A percentile compares a stretch with the other conserved stretches of the same genome.
These are phyloP conservation scores for Coccyzus lansbergi DNA, from an alignment of 2,797 vertebrate species.

Conservation along the genomic window DNA sequence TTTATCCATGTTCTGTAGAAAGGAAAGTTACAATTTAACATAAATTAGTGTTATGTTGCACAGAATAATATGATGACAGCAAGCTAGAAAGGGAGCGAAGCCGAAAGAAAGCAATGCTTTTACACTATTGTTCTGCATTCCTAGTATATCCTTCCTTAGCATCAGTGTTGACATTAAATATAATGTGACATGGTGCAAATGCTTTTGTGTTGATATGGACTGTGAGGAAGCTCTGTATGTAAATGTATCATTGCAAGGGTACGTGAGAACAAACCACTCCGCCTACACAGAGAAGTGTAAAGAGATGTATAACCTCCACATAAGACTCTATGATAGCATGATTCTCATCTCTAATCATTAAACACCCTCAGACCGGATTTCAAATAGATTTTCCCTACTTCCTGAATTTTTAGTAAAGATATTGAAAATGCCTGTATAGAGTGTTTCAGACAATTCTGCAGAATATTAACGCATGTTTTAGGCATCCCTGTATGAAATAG, in stretches of 20 bases:
- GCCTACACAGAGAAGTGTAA: slow-evolving; percentile 48
- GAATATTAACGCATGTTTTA: neutral
- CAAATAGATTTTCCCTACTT: neutral
- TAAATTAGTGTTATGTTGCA: neutral
- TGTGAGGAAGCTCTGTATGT: slow-evolving; percentile 62
- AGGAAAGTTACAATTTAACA: neutral
- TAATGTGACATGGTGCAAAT: slow-evolving; percentile 41
- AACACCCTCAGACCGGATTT: neutral
- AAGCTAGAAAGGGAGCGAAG: neutral
- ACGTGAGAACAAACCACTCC: slow-evolving; percentile 58
- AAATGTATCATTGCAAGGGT: slow-evolving; percentile 56
- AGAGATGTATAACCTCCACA: slow-evolving; percentile 34
- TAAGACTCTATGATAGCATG: neutral
- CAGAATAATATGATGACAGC: neutral
- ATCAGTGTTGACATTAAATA: slow-evolving; percentile 56
- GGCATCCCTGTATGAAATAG: neutral
- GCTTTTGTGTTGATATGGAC: slow-evolving; percentile 41
- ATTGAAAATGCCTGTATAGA: neutral
- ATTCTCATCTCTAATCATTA: slow-evolving; percentile 22
- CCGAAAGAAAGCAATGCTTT: slow-evolving; percentile 7
- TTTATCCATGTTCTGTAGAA: neutral
- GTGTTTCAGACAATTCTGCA: neutral
- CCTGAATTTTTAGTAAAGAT: neutral
- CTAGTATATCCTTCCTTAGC: slow-evolving; percentile 33
- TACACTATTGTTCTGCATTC: slow-evolving; percentile 32